phyloP scores from a whole-genome alignment of 2,113 vertebrate genomes.

The Phainopepla nitens region DNA sequence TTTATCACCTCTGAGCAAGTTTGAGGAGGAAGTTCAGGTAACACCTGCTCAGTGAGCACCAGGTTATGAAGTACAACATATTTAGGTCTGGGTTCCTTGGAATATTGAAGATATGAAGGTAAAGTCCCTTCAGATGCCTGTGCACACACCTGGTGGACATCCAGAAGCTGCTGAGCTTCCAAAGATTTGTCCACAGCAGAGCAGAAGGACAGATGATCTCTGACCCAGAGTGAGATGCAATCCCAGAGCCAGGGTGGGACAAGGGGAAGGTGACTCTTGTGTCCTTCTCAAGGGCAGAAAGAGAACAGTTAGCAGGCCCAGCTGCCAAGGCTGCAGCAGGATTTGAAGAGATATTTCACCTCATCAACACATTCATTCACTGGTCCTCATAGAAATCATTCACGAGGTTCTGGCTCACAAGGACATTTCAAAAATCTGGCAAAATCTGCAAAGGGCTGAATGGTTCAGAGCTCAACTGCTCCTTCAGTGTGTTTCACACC shows the following conservation, averaged over 20 bases:
- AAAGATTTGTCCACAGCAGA: neutral
- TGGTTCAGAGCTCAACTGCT: neutral
- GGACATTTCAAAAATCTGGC: neutral
- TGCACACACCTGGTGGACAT: neutral
- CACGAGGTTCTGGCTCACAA: neutral
- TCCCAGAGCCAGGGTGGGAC: neutral
- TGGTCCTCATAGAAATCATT: neutral
- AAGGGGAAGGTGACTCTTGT: neutral
- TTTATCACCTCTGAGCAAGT: neutral
- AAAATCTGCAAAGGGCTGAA: neutral
- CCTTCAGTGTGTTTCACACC: neutral
- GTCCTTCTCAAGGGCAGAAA: neutral
- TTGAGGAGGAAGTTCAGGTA: neutral
- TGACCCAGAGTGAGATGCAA: neutral
- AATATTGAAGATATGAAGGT: neutral
- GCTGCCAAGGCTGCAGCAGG: neutral
- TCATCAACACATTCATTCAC: neutral
- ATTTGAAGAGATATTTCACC: neutral
- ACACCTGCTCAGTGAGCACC: neutral
- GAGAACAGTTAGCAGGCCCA: neutral
- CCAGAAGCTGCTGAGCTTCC: neutral
- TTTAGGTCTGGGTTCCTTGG: neutral
- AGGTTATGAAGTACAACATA: neutral
- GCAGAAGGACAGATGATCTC: neutral
- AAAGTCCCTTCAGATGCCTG: neutral